Evolutionary conservation across 2,888 invertebrate genomes (phyloP).

Genomic region (Neoascia interrupta): DNA sequence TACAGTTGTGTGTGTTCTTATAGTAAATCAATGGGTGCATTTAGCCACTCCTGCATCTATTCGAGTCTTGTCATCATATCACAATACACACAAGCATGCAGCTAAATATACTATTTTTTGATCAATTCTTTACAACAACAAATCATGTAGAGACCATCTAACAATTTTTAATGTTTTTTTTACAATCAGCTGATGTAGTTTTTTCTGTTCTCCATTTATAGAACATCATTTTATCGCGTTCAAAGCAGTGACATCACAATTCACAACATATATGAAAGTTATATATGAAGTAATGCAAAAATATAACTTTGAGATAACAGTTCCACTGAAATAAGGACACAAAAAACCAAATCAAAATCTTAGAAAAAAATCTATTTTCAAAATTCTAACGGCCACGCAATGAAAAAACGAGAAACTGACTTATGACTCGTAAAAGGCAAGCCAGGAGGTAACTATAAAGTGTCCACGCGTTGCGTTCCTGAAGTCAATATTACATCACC

Average conservation of each 20-base stretch:
- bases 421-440: conserved; percentile 79
- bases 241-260: background rate
- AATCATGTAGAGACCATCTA: too few relatives aligned
- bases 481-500: conserved; percentile 79
- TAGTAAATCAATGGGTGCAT: too few relatives aligned
- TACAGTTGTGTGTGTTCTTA: too few relatives aligned
- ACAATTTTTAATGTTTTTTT: too few relatives aligned
- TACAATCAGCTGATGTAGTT: too few relatives aligned
- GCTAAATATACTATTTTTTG: too few relatives aligned
- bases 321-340: background rate
- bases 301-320: too few relatives aligned
- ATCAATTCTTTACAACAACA: too few relatives aligned
- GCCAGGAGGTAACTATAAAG: conserved; percentile 78
- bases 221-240: background rate
- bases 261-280: background rate
- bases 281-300: background rate
- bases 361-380: conserved; percentile 10
- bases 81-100: too few relatives aligned
- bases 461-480: conserved; percentile 79
- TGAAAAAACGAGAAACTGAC: conserved; percentile 79
- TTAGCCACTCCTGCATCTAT: too few relatives aligned
- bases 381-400: conserved; percentile 71
- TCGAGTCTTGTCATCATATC: too few relatives aligned
- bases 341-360: background rate
- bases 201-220: too few relatives aligned